Conservation (phyloP, 2,888 invertebrate genomes). For the Spilarctia lutea region DNA sequence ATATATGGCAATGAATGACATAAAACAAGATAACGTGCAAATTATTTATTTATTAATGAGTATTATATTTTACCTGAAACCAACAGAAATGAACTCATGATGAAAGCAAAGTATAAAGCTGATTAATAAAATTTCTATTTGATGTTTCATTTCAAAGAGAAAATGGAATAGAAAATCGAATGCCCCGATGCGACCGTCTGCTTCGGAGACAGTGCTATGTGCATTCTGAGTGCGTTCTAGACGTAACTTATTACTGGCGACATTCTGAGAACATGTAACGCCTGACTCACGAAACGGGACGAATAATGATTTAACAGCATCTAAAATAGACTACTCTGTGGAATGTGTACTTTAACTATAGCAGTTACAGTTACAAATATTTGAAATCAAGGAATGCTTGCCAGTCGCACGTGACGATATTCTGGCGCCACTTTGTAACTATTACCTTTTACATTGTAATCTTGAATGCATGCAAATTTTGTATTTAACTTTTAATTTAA, state of each 20-base stretch:
- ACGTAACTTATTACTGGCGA: constrained; percentile 62
- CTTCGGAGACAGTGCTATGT: constrained; percentile 45
- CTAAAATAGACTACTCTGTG: constrained; percentile 68
- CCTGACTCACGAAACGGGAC: constrained; percentile 69
- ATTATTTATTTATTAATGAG: too few relatives aligned
- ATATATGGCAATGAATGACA: neutral
- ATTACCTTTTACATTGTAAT: constrained; percentile 11
- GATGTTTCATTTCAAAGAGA: constrained; percentile 9
- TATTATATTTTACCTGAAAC: too few relatives aligned
- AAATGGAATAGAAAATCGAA: constrained; percentile 19
- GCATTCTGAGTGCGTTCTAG: constrained; percentile 54
- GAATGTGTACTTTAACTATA: constrained; percentile 59
- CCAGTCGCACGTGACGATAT: constrained; percentile 37
- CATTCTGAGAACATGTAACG: constrained; percentile 69
- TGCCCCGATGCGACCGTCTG: constrained; percentile 14
- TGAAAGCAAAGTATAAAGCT: neutral
- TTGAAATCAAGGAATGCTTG: constrained; percentile 38
- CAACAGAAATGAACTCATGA: too few relatives aligned
- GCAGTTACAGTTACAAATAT: constrained; percentile 44
- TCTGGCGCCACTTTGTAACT: constrained; percentile 27
- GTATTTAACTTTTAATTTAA: neutral
- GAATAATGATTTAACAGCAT: constrained; percentile 68
- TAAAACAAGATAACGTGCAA: too few relatives aligned
- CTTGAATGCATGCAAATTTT: neutral
- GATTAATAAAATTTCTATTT: neutral